A percentile compares a stretch with the other conserved stretches of the same genome.
These are phyloP conservation scores for Coelogynopora nodosa DNA, from an alignment of 2,888 invertebrate genomes.

Conservation along the genomic window DNA sequence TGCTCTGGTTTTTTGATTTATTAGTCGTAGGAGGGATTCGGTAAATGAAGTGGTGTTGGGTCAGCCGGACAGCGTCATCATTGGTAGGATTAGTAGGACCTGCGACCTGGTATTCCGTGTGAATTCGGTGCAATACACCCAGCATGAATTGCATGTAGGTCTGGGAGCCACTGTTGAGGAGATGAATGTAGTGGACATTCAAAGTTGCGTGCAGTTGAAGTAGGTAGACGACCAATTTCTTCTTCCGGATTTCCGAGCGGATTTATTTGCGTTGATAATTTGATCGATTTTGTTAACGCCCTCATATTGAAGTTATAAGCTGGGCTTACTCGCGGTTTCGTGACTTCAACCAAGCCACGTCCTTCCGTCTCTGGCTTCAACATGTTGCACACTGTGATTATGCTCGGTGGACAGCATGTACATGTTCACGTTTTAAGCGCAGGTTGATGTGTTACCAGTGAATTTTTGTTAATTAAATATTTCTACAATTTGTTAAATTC, in stretches of 20 bases:
- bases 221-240: conserved; percentile 29
- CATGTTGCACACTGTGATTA: neutral
- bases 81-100: conserved; percentile 22
- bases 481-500: too few species aligned
- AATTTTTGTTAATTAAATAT: too few species aligned
- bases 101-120: neutral
- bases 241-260: neutral
- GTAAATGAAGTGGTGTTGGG: neutral
- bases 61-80: too few species aligned
- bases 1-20: too few species aligned
- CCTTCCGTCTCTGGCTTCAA: neutral
- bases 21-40: too few species aligned
- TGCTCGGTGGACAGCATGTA: conserved; percentile 30
- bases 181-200: conserved; percentile 35
- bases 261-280: conserved; percentile 15
- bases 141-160: conserved; percentile 30
- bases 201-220: conserved; percentile 24
- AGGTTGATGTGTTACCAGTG: too few species aligned
- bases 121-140: conserved; percentile 12
- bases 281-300: conserved; percentile 3
- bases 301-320: conserved; percentile 29
- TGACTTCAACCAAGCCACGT: conserved; percentile 4
- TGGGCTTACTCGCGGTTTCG: neutral
- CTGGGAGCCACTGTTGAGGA: neutral
- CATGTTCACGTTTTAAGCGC: too few species aligned